Evolutionary conservation across 30 jellyfish, hydroid and myxozoan species (phyloP).

Genomic region (Hydractinia symbiolongicarpus): DNA sequence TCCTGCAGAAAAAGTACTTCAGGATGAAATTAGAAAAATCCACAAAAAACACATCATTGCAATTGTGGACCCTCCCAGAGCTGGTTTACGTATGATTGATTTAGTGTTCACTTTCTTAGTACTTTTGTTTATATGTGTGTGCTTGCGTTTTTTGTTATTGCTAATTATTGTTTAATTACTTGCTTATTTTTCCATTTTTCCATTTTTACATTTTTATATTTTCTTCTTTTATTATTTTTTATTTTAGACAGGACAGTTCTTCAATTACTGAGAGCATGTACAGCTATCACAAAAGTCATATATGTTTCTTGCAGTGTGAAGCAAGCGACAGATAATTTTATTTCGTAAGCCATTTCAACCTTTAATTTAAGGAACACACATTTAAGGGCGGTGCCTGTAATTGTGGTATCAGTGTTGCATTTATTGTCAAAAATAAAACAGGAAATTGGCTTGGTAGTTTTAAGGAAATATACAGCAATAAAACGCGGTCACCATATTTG

Average conservation of each 20-base stretch:
- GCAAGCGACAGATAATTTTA: slow-evolving; percentile 71
- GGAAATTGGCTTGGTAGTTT: too few relatives aligned
- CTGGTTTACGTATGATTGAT: slow-evolving; percentile 81
- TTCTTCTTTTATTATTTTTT: too few relatives aligned
- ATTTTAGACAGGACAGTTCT: slow-evolving; percentile 50
- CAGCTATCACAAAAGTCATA: slow-evolving; percentile 52
- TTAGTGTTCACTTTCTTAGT: neutral
- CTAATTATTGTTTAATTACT: too few relatives aligned
- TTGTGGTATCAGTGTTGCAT: neutral
- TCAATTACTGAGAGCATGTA: slow-evolving; percentile 57
- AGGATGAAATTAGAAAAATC: slow-evolving; percentile 33
- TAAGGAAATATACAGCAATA: too few relatives aligned
- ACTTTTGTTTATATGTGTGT: too few relatives aligned
- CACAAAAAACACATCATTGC: slow-evolving; percentile 53
- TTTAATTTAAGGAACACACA: neutral
- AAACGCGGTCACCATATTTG: too few relatives aligned
- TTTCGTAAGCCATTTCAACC: slow-evolving; percentile 44
- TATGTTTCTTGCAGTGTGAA: slow-evolving; percentile 89
- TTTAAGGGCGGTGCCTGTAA: too few relatives aligned
- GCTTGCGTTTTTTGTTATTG: too few relatives aligned
- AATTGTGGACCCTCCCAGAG: slow-evolving; percentile 98
- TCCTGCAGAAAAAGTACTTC: slow-evolving; percentile 76
- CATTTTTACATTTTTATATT: too few relatives aligned
- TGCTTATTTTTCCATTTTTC: neutral
- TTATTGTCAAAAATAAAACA: too few relatives aligned